A percentile compares a stretch with the other conserved stretches of the same genome.
Evolutionary conservation across 2,797 vertebrate genomes (phyloP).

Genomic region (Crocodylus rhombifer): DNA sequence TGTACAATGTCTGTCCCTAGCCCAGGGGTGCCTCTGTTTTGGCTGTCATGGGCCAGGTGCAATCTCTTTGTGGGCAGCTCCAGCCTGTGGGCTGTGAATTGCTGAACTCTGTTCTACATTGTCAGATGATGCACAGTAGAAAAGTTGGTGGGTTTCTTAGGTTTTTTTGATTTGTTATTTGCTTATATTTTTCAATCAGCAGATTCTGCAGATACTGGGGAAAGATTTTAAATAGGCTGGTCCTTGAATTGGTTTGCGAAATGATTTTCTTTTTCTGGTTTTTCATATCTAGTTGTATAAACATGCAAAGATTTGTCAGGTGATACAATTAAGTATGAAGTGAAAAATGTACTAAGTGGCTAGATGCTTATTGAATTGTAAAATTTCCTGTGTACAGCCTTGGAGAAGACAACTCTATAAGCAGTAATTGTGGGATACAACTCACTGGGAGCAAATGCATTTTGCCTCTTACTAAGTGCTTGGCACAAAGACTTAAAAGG

Average conservation of each 20-base stretch:
- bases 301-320: constrained; percentile 1
- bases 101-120: not conserved
- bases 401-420: not conserved
- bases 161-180: not conserved
- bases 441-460: not conserved
- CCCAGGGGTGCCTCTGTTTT: too few relatives aligned
- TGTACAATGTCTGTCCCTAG: too few relatives aligned
- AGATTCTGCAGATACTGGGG: too few relatives aligned
- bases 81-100: too few relatives aligned
- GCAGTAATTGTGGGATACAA: not conserved
- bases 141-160: not conserved
- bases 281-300: not conserved
- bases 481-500: not conserved
- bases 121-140: not conserved
- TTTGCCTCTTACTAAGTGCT: constrained; percentile 9
- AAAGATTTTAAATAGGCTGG: not conserved
- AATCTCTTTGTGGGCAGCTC: too few relatives aligned
- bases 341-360: not conserved
- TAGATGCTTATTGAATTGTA: not conserved
- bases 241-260: constrained; percentile 21
- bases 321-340: not conserved
- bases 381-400: not conserved
- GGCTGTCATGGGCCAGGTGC: too few relatives aligned
- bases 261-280: constrained; percentile 7
- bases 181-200: too few relatives aligned